phyloP scores from a whole-genome alignment of 2,888 invertebrate genomes.

The Campoplex capitator region DNA sequence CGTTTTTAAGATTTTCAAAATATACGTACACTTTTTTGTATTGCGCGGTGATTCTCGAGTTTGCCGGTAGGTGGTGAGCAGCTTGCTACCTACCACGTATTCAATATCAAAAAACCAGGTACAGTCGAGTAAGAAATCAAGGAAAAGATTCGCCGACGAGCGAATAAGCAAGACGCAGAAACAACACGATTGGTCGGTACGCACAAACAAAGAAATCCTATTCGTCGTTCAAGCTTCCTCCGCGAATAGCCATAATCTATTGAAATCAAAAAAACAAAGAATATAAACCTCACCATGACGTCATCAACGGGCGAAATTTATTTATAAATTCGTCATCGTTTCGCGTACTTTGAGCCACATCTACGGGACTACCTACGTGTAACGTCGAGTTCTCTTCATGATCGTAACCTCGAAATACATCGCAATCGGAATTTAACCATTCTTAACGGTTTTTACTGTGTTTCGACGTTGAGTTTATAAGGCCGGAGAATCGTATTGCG shows the following conservation, averaged over 20 bases:
- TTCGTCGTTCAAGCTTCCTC: not conserved
- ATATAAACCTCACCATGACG: constrained; percentile 65
- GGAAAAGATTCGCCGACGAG: not conserved
- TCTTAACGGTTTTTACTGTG: not conserved
- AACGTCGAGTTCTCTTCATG: constrained; percentile 5
- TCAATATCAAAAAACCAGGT: constrained; percentile 7
- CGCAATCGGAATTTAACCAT: not conserved
- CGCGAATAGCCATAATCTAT: constrained; percentile 15
- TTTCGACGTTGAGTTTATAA: not conserved
- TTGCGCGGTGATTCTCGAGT: not conserved
- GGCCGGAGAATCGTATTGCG: not conserved
- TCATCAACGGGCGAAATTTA: constrained; percentile 70
- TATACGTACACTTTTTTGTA: not conserved
- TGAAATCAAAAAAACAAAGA: constrained; percentile 31
- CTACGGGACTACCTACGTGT: constrained; percentile 45
- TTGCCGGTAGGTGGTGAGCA: constrained; percentile 13
- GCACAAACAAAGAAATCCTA: not conserved
- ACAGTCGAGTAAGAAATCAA: constrained; percentile 25
- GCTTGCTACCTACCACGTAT: not conserved
- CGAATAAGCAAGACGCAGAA: not conserved
- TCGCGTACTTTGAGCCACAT: constrained; percentile 74
- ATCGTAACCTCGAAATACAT: constrained; percentile 3
- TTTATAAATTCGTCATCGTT: constrained; percentile 73
- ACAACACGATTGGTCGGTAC: constrained; percentile 28
- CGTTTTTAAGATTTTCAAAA: no score